Percentiles rank a stretch among this genome's conserved stretches.
These are phyloP conservation scores for Agriotes lineatus DNA, from an alignment of 2,888 invertebrate genomes.

Conservation along the genomic window DNA sequence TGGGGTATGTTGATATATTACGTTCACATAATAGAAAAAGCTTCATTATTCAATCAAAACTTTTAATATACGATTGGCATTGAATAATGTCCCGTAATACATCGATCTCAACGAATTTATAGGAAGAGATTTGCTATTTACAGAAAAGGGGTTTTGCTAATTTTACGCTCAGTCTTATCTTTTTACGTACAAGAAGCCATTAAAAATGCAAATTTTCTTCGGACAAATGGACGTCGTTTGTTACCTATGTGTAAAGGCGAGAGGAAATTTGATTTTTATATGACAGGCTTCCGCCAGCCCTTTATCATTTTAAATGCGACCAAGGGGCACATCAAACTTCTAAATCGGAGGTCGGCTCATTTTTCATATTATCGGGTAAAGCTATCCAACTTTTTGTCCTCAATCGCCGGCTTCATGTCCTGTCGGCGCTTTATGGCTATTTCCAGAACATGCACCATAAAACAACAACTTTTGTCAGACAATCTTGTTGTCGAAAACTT, in stretches of 20 bases:
- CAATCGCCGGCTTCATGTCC: constrained; percentile 9
- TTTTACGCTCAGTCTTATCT: too few relatives aligned
- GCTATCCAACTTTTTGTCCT: constrained; percentile 19
- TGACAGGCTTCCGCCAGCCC: constrained; percentile 14
- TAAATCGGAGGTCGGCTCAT: constrained; percentile 18
- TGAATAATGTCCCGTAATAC: too few relatives aligned
- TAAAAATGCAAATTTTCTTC: not conserved
- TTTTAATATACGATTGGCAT: too few relatives aligned
- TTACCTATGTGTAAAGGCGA: constrained; percentile 3
- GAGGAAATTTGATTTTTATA: constrained; percentile 24
- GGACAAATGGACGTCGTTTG: constrained; percentile 2
- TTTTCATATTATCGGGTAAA: constrained; percentile 17
- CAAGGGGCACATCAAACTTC: constrained; percentile 22
- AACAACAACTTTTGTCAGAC: not conserved
- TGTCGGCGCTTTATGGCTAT: constrained; percentile 8
- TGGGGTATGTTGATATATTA: too few relatives aligned
- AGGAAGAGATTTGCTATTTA: too few relatives aligned
- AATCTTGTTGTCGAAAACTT: not conserved
- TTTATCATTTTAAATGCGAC: constrained; percentile 28
- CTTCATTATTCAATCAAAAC: too few relatives aligned
- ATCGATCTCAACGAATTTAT: too few relatives aligned
- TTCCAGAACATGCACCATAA: not conserved
- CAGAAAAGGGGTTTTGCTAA: too few relatives aligned
- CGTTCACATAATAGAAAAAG: too few relatives aligned
- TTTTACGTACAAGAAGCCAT: too few relatives aligned